Evolutionary conservation across 2,888 invertebrate species (phyloP), one percentile per base, ranked within the genome.

Genomic region (Ennomos erosarius): DNA sequence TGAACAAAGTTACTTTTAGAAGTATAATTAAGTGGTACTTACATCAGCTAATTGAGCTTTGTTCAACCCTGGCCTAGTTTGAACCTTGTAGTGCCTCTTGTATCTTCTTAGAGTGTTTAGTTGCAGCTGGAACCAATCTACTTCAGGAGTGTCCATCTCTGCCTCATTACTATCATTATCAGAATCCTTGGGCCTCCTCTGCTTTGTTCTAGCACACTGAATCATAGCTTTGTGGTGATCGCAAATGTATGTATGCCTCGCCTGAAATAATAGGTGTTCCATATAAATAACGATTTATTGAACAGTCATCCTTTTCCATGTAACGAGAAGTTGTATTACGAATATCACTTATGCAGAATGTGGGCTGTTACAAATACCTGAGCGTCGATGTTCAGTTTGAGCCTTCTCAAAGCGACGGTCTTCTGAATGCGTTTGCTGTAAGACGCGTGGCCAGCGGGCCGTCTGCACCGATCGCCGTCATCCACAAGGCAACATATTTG

Each of bases 391-490:
- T 95, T 96, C 42, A 99, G 95, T 83, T 98, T 98, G 42, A 99
- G 94, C 76, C 97, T 95, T 77, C 98, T 94, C 81, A 98, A 98
- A 52, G 97, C 96, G 37, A 98, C 98, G 57, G 97, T 98, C 87
- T 98, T 99, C 88, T 99, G 98, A 76, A 99, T 98, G 71, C 98
- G 95, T 87, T 99, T 99, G 89, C 98, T 98, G 91, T 99, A 99
- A 45, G 98, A 97, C 71, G 99, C 99, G 93, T 98, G 98, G 67
- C 98, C 98, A 71, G 98, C 98, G 56, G 96, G 94, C 79, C 98
- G 95, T 68, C 95, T 94, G 88, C 99, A 99, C 70, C 98, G 94
- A 71, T 96, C 96, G 67, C 95, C 95, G 84, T 97, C 97, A 87
- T 98, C 97, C 77, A 98, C 95, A 73, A 99, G 94, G 93, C 98